phyloP scores from a whole-genome alignment of 2,888 invertebrate genomes.

The Mythimna loreyi region DNA sequence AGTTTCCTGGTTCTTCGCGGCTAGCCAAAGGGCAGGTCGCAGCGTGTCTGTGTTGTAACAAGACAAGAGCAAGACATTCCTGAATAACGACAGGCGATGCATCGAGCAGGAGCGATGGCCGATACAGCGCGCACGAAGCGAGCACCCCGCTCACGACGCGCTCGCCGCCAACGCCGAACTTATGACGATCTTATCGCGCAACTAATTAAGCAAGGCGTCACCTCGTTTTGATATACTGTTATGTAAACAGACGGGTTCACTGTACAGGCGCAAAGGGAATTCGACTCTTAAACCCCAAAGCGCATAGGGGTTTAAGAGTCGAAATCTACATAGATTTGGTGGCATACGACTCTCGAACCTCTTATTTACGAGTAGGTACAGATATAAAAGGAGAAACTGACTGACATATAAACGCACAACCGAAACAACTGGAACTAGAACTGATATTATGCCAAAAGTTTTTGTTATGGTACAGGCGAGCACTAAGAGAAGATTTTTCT shows the following conservation, averaged over 20 bases:
- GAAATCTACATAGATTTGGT: no score
- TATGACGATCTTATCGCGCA: conserved; percentile 53
- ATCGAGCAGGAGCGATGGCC: conserved; percentile 73
- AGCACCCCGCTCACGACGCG: conserved; percentile 65
- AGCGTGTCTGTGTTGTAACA: conserved; percentile 62
- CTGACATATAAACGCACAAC: no score
- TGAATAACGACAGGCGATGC: conserved; percentile 70
- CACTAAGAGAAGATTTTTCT: no score
- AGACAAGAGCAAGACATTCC: conserved; percentile 65
- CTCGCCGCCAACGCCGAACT: conserved; percentile 38
- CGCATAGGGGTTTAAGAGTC: not conserved
- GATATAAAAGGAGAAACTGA: no score
- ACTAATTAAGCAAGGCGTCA: conserved; percentile 53
- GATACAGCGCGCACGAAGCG: conserved; percentile 68
- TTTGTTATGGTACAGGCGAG: no score
- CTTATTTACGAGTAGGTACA: no score
- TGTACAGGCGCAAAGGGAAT: no score
- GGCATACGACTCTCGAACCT: no score
- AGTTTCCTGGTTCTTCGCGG: conserved; percentile 51
- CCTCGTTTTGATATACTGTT: conserved; percentile 5
- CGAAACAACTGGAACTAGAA: no score
- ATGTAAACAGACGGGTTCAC: not conserved
- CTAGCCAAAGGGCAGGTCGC: conserved; percentile 64
- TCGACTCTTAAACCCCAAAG: no score
- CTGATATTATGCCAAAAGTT: no score